These are phyloP conservation scores for Scaptodrosophila lebanonensis DNA, from an alignment of 1,140 invertebrate species.

Conservation along the genomic window DNA sequence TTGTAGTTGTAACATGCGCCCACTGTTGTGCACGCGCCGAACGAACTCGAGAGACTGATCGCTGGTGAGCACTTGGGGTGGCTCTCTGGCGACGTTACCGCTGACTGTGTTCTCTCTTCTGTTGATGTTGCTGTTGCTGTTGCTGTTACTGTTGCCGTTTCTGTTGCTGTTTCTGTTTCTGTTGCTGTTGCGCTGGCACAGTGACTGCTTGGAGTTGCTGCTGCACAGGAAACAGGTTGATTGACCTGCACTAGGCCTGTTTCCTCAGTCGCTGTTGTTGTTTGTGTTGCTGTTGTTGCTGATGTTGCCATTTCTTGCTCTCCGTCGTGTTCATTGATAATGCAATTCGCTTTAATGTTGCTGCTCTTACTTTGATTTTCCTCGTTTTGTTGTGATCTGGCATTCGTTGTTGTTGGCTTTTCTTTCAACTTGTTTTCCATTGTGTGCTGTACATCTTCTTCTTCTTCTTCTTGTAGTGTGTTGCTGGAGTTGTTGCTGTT, in stretches of 20 bases:
- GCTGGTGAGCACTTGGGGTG: constrained; percentile 22
- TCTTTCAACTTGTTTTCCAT: constrained; percentile 16
- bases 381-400: constrained; percentile 68
- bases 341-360: constrained; percentile 25
- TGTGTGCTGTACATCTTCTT: constrained; percentile 9
- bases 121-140: constrained; percentile 5
- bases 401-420: constrained; percentile 52
- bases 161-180: constrained; percentile 19
- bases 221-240: constrained; percentile 71
- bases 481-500: constrained; percentile 17
- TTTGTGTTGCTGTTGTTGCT: constrained; percentile 6
- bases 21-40: constrained; percentile 40
- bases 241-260: constrained; percentile 62
- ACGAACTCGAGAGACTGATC: constrained; percentile 68
- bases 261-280: constrained; percentile 32
- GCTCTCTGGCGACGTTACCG: constrained; percentile 10
- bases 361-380: constrained; percentile 41
- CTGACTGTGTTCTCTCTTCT: constrained; percentile 1
- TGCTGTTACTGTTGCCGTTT: constrained; percentile 9
- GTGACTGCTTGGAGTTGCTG: constrained; percentile 9
- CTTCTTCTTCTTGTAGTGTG: constrained; percentile 17
- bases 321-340: constrained; percentile 29
- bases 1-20: not conserved
- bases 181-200: not conserved
- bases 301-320: constrained; percentile 1